Percentiles rank a stretch among this genome's conserved stretches.
Evolutionary conservation across 2,888 invertebrate species (phyloP).

Genomic region (Mesodorylaimus sp.): DNA sequence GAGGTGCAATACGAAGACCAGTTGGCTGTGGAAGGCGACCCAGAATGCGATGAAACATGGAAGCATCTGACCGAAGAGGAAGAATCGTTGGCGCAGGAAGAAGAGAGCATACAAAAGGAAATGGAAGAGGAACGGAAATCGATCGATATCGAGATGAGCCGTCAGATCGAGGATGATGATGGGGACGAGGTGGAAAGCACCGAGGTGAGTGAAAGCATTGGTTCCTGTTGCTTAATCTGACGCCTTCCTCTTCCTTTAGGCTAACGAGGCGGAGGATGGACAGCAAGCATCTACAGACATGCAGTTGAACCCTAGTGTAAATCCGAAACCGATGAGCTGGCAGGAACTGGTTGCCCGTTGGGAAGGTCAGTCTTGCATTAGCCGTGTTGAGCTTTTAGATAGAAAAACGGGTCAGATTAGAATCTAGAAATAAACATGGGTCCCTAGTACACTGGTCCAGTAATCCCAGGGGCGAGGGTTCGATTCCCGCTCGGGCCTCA

Average conservation of each 20-base stretch:
- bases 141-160: constrained; percentile 25
- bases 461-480: too few species aligned
- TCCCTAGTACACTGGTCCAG: too few species aligned
- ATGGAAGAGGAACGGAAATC: constrained; percentile 44
- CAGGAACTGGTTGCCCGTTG: constrained; percentile 1
- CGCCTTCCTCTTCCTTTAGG: too few species aligned
- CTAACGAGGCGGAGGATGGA: too few species aligned
- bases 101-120: constrained; percentile 43
- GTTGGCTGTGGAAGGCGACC: neutral
- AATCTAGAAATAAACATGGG: too few species aligned
- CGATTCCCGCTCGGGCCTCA: too few species aligned
- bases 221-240: too few species aligned
- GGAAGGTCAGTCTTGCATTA: constrained; percentile 5
- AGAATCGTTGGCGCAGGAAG: constrained; percentile 39
- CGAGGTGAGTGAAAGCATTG: neutral
- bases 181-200: constrained; percentile 23
- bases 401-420: too few species aligned
- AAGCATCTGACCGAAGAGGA: constrained; percentile 37
- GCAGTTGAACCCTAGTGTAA: too few species aligned
- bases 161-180: constrained; percentile 22
- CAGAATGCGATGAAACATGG: constrained; percentile 40
- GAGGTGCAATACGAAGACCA: neutral
- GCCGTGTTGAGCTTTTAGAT: too few species aligned
- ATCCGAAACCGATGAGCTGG: neutral
- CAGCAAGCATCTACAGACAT: too few species aligned